These are phyloP conservation scores for Cyclargus thomasi DNA, from an alignment of 1,140 invertebrate species.

Conservation along the genomic window DNA sequence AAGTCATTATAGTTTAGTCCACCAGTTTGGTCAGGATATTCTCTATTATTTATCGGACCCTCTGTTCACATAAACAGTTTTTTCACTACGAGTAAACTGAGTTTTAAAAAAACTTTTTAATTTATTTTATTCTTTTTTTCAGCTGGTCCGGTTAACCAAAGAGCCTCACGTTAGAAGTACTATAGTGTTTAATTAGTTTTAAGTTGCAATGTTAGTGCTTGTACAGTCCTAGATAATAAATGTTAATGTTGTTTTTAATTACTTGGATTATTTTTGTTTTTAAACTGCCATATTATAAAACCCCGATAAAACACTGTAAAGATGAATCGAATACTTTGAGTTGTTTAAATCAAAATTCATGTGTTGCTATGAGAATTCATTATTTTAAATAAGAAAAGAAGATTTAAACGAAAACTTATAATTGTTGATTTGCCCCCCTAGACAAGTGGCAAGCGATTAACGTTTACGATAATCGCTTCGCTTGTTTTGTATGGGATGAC, in stretches of 20 bases:
- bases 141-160: conserved; percentile 45
- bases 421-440: too few species aligned
- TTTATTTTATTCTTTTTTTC: conserved; percentile 30
- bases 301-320: neutral
- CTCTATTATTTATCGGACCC: too few species aligned
- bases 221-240: conserved; percentile 21
- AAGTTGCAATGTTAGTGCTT: conserved; percentile 17
- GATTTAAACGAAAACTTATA: too few species aligned
- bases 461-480: too few species aligned
- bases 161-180: conserved; percentile 13
- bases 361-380: too few species aligned
- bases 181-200: conserved; percentile 13
- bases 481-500: too few species aligned
- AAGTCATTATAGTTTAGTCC: too few species aligned
- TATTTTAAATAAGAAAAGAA: too few species aligned
- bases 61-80: too few species aligned
- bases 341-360: too few species aligned
- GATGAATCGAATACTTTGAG: neutral
- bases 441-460: too few species aligned
- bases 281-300: conserved; percentile 11
- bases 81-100: neutral
- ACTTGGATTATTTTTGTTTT: conserved; percentile 7
- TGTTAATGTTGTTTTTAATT: conserved; percentile 17
- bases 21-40: too few species aligned
- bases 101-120: neutral